phyloP scores from a whole-genome alignment of 2,113 vertebrate species.

The Piaya cayana region DNA sequence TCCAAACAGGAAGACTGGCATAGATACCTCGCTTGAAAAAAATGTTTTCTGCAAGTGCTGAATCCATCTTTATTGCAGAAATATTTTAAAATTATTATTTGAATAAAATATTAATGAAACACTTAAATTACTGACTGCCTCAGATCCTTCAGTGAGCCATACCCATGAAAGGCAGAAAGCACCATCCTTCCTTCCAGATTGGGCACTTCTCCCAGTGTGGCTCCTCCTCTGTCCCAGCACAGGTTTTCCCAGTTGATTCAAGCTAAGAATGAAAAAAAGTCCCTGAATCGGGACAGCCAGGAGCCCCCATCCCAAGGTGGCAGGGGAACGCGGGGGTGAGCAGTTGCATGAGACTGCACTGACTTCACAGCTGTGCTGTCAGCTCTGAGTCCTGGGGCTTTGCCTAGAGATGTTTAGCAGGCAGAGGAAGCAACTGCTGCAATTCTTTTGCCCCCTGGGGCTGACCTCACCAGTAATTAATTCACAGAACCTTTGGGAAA shows the following conservation, averaged over 20 bases:
- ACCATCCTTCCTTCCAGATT: neutral
- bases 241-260: neutral
- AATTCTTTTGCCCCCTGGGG: neutral
- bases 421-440: neutral
- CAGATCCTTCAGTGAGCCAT: neutral
- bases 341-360: accelerated
- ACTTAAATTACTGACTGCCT: neutral
- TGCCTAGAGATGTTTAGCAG: neutral
- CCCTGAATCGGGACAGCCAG: neutral
- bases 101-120: neutral
- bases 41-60: neutral
- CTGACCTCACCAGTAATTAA: neutral
- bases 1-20: neutral
- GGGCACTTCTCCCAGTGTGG: neutral
- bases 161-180: neutral
- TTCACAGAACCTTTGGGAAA: neutral
- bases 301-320: neutral
- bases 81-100: neutral
- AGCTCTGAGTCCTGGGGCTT: neutral
- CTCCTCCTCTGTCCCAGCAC: neutral
- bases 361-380: neutral
- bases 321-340: neutral
- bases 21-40: neutral
- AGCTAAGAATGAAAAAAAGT: neutral
- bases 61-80: neutral